Percentiles rank a stretch among this genome's conserved stretches.
phyloP scores from a whole-genome alignment of 2,888 invertebrate species.

The Drosophila mayaguana region DNA sequence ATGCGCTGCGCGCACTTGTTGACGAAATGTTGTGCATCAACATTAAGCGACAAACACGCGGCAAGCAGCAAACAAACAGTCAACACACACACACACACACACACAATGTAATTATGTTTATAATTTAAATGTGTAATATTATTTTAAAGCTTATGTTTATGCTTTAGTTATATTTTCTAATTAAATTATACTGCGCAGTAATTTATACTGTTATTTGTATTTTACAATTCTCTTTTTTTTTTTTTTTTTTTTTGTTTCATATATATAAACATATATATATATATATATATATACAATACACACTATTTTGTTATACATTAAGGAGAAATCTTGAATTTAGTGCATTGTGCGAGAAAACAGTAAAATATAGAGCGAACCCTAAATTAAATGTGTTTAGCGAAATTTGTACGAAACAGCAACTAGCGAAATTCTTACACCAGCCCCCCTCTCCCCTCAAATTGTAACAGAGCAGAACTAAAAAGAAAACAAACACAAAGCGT shows the following conservation, averaged over 20 bases:
- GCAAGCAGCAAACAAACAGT: constrained; percentile 20
- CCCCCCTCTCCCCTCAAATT: neutral
- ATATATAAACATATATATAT: neutral
- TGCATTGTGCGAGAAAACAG: constrained; percentile 17
- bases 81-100: constrained; percentile 21
- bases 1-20: constrained; percentile 31
- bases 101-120: constrained; percentile 76
- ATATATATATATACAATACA: constrained; percentile 11
- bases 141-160: constrained; percentile 65
- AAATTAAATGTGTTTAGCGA: constrained; percentile 38
- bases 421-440: constrained; percentile 47
- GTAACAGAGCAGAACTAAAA: neutral
- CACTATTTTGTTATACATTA: constrained; percentile 40
- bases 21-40: constrained; percentile 27
- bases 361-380: constrained; percentile 7
- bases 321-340: constrained; percentile 43
- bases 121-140: constrained; percentile 74
- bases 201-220: constrained; percentile 45
- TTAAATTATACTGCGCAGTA: constrained; percentile 60
- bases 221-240: constrained; percentile 14
- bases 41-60: constrained; percentile 23
- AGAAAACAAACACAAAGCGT: neutral
- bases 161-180: constrained; percentile 67
- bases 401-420: constrained; percentile 33
- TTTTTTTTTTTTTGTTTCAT: neutral